These are phyloP conservation scores for Iselma pallidipennis DNA, from an alignment of 2,888 invertebrate species.

Conservation along the genomic window DNA sequence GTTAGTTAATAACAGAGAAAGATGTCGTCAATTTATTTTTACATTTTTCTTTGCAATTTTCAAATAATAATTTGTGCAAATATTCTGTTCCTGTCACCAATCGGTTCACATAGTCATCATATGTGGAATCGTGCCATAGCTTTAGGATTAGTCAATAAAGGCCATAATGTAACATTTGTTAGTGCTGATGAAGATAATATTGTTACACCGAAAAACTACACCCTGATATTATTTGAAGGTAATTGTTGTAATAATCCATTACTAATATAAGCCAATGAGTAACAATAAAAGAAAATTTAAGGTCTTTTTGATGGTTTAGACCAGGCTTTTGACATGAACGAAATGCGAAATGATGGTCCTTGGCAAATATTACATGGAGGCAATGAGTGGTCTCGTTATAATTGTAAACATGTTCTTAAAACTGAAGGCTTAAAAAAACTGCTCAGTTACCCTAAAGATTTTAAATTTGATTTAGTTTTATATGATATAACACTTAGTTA, in stretches of 20 bases:
- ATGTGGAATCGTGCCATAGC: constrained; percentile 26
- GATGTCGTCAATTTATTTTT: neutral
- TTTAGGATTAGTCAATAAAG: constrained; percentile 15
- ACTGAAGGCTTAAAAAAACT: constrained; percentile 39
- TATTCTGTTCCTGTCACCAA: constrained; percentile 20
- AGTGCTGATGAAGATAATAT: constrained; percentile 15
- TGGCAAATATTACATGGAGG: neutral
- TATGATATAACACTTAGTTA: constrained; percentile 36
- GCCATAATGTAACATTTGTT: constrained; percentile 26
- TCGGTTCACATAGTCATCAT: constrained; percentile 26
- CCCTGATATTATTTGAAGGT: constrained; percentile 25
- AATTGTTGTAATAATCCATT: too few relatives aligned
- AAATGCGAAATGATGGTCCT: neutral
- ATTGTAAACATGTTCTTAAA: constrained; percentile 6
- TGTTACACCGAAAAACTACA: constrained; percentile 12
- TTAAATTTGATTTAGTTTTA: constrained; percentile 44
- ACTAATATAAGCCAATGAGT: too few relatives aligned
- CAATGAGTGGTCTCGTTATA: neutral
- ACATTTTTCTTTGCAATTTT: neutral
- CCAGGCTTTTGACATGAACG: too few relatives aligned
- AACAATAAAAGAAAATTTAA: too few relatives aligned
- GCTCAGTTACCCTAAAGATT: constrained; percentile 38
- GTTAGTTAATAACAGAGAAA: too few relatives aligned
- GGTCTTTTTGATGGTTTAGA: too few relatives aligned
- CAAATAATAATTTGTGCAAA: constrained; percentile 13